Evolutionary conservation across 23 tunicate genomes (phyloP), one percentile per base, ranked within the genome.

Genomic region (Clavelina lepadiformis): DNA sequence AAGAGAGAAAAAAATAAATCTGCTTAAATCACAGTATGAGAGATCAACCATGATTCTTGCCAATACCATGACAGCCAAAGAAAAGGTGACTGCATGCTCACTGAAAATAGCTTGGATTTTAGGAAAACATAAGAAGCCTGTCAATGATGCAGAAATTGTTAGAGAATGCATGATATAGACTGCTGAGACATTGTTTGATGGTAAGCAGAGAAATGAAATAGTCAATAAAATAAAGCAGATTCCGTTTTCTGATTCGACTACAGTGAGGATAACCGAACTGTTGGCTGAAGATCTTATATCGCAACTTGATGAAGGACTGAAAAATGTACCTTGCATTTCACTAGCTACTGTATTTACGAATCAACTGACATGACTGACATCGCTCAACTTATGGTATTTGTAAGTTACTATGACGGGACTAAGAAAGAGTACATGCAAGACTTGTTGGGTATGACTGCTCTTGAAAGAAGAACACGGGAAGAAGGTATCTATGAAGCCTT

Each of bases 401-500:
- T 64, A 6, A 19, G 58, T 22, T 36, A 37, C 7, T 37, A 13
- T 64, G 58, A 36, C 23, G 57, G 23, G 23, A 64, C 8, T 13
- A n/a, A 64, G 31, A 31, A 60, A 15, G 22, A 54, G 22, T 54
- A 41, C 60, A 15, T 54, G 66, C 66, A 60, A 29, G 66, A 60
- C 18, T 60, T 60, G 66, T 60, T 60, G 66, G 66, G 66, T 60
- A 20, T 54, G 66, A 31, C 66, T 31, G 21, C 66, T 21, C 66
- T 60, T 60, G 66, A 60, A 60, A 21, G 66, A 60, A 60, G 71
- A 20, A 64, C 58, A 38, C 58, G 28, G 27, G 63, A 61, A 67
- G 63, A 36, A 64, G 57, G 38, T 64, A 67, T 67, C 35, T 67
- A 67, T 49, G 73, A 28, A 67, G 33, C 73, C 18, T 47, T 67